These are phyloP conservation scores for Agelaius tricolor DNA, from an alignment of 2,113 vertebrate genomes.

Conservation along the genomic window DNA sequence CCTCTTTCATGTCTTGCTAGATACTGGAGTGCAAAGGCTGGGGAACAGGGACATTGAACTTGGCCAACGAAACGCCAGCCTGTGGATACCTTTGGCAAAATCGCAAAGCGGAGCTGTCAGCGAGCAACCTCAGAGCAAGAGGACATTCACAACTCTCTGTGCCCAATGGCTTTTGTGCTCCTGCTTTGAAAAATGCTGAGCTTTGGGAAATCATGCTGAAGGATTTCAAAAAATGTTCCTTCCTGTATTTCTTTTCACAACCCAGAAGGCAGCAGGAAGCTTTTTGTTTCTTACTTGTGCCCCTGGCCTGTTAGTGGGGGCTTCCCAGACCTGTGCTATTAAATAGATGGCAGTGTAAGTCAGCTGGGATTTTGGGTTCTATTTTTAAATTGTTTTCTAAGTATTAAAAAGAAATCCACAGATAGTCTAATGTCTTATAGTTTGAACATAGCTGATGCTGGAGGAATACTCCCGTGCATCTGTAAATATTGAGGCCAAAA, in stretches of 20 bases:
- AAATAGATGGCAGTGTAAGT: neutral
- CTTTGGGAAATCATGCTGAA: neutral
- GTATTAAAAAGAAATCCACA: neutral
- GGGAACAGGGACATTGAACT: neutral
- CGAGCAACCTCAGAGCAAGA: neutral
- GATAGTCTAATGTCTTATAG: neutral
- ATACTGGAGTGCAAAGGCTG: neutral
- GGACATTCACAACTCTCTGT: neutral
- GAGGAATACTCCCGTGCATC: neutral
- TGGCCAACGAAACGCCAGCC: fast-evolving
- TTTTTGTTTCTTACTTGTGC: neutral
- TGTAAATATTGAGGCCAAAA: neutral
- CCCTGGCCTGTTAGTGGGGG: neutral
- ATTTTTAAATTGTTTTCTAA: neutral
- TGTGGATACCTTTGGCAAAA: neutral
- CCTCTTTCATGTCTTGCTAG: neutral
- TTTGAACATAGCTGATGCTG: neutral
- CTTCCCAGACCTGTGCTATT: neutral
- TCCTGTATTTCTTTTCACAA: neutral
- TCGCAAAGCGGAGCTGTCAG: neutral
- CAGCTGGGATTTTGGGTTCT: neutral
- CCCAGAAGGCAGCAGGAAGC: neutral
- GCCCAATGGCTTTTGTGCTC: neutral
- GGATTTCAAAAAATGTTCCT: neutral
- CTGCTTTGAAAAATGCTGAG: neutral